These are phyloP conservation scores for Pterobdella sp. DNA, from an alignment of 2,888 invertebrate species.

Conservation along the genomic window DNA sequence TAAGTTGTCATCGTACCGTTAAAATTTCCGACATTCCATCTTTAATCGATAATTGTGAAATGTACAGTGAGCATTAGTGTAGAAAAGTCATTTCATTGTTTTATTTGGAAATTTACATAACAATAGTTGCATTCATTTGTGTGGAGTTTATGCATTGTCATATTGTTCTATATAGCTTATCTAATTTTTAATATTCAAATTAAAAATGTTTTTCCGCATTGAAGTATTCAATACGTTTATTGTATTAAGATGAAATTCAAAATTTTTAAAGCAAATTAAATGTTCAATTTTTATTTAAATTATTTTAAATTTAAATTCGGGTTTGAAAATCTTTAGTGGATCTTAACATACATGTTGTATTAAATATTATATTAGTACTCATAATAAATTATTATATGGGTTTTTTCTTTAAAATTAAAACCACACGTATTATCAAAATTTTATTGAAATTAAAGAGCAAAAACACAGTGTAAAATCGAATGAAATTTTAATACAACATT, in stretches of 20 bases:
- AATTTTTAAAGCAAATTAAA: too few species aligned
- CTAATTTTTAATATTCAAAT: not conserved
- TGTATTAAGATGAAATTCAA: not conserved
- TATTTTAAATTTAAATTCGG: too few species aligned
- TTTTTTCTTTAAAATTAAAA: too few species aligned
- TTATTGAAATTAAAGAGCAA: not conserved
- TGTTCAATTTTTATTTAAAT: too few species aligned
- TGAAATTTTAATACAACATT: not conserved
- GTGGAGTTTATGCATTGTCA: not conserved
- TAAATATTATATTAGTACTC: not conserved
- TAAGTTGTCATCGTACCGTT: too few species aligned
- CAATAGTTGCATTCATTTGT: not conserved
- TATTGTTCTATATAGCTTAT: not conserved
- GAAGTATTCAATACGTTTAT: not conserved
- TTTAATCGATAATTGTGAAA: not conserved
- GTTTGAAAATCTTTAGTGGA: too few species aligned
- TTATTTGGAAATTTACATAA: not conserved
- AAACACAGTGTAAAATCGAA: not conserved
- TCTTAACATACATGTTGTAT: not conserved
- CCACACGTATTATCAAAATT: not conserved
- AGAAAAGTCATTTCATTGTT: not conserved
- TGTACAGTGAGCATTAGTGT: slow-evolving; percentile 6
- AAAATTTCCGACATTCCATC: not conserved
- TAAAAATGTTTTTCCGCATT: not conserved
- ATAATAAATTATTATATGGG: too few species aligned